A percentile compares a stretch with the other conserved stretches of the same genome.
phyloP scores from a whole-genome alignment of 35 echinoderm and acorn worm genomes.

The Nesometra sesokonis region DNA sequence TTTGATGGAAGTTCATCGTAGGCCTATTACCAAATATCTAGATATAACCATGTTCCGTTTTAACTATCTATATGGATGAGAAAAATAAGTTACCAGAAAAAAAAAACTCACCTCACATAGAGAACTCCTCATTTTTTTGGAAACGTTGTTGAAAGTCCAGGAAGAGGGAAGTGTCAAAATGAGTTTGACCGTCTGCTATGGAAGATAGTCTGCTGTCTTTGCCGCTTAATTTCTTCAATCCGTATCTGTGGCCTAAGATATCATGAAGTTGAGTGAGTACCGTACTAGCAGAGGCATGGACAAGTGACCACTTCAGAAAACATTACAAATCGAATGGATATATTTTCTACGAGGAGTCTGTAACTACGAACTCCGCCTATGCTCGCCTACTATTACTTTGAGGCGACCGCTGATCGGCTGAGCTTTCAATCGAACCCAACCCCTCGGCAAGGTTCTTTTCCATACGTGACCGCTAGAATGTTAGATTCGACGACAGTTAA shows the following conservation, averaged over 20 bases:
- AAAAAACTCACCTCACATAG: background rate
- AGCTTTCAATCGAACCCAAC: background rate
- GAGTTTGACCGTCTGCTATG: background rate
- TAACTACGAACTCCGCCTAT: background rate
- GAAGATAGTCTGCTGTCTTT: background rate
- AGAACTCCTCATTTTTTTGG: background rate
- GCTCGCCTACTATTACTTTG: background rate
- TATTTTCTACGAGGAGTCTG: background rate
- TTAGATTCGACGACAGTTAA: background rate
- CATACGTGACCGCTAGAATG: background rate
- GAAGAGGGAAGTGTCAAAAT: background rate
- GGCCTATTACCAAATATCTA: no score
- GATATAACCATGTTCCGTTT: no score
- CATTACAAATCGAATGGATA: background rate
- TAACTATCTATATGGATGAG: background rate
- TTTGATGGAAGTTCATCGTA: no score
- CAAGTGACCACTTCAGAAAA: background rate
- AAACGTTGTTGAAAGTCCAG: background rate
- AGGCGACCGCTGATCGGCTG: background rate
- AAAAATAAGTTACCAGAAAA: no score
- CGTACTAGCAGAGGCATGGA: background rate
- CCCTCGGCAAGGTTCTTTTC: background rate
- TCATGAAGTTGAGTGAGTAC: background rate
- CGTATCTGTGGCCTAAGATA: background rate
- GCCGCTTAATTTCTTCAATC: background rate